A percentile compares a stretch with the other conserved stretches of the same genome.
Conservation (phyloP, 2,888 invertebrate species). For the Hyles lineata region DNA sequence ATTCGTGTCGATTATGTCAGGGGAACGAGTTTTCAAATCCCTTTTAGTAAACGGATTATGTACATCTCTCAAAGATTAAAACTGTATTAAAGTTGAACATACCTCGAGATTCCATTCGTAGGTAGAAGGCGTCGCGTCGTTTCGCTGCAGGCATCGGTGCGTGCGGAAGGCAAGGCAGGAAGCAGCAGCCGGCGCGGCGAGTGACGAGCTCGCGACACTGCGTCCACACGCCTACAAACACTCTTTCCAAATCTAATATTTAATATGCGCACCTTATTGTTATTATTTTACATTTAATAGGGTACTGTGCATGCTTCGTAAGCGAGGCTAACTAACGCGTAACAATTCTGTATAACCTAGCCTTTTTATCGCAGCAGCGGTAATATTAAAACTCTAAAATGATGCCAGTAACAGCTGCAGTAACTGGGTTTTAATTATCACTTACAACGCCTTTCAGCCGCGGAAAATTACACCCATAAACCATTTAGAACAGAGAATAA, state of each 20-base stretch:
- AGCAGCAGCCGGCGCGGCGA: constrained; percentile 57
- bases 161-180: constrained; percentile 61
- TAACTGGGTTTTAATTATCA: constrained; percentile 81
- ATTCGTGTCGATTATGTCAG: constrained; percentile 82
- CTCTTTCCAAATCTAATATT: constrained; percentile 3
- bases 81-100: constrained; percentile 52
- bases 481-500: constrained; percentile 70
- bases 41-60: constrained; percentile 72
- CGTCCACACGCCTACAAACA: constrained; percentile 37
- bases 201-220: constrained; percentile 33
- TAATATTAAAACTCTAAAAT: constrained; percentile 73
- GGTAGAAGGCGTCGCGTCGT: constrained; percentile 38
- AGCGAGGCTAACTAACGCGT: constrained; percentile 41
- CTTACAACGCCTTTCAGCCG: constrained; percentile 77
- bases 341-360: constrained; percentile 56
- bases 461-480: constrained; percentile 78
- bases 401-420: constrained; percentile 78
- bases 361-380: constrained; percentile 63
- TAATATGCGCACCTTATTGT: constrained; percentile 26
- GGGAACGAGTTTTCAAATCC: constrained; percentile 75
- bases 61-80: constrained; percentile 62
- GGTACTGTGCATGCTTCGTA: too few relatives aligned
- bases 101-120: constrained; percentile 42
- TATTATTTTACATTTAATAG: constrained; percentile 33
- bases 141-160: constrained; percentile 44